phyloP scores from a whole-genome alignment of 2,888 invertebrate species.

The Microdon myrmicae region DNA sequence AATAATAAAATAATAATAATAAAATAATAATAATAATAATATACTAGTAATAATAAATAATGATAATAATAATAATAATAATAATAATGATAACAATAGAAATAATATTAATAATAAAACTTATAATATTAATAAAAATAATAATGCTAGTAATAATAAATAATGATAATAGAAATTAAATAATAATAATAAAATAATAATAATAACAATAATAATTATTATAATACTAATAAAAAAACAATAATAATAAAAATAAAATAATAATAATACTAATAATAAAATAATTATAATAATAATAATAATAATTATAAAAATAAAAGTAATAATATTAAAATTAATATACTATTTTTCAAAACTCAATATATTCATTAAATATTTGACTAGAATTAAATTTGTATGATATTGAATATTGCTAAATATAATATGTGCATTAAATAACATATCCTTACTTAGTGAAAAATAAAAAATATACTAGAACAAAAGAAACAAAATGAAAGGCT shows the following conservation, averaged over 20 bases:
- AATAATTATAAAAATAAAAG: conserved; percentile 1
- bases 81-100: conserved; percentile 1
- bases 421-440: no score
- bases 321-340: conserved; percentile 1
- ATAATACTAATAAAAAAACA: conserved; percentile 2
- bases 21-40: conserved; percentile 4
- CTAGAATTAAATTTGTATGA: no score
- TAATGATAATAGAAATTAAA: conserved; percentile 1
- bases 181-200: conserved; percentile 4
- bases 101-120: conserved; percentile 2
- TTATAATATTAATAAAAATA: conserved; percentile 1
- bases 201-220: background rate
- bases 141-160: conserved; percentile 2
- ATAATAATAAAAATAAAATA: conserved; percentile 1
- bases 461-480: no score
- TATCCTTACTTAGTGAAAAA: no score
- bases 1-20: conserved; percentile 3
- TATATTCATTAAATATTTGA: no score
- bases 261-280: conserved; percentile 4
- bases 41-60: background rate
- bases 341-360: conserved; percentile 13
- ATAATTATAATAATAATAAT: conserved; percentile 3
- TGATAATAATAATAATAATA: background rate
- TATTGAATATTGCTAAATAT: no score
- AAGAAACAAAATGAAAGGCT: no score